phyloP scores from a whole-genome alignment of 2,113 vertebrate species.

The Mungos mungo region DNA sequence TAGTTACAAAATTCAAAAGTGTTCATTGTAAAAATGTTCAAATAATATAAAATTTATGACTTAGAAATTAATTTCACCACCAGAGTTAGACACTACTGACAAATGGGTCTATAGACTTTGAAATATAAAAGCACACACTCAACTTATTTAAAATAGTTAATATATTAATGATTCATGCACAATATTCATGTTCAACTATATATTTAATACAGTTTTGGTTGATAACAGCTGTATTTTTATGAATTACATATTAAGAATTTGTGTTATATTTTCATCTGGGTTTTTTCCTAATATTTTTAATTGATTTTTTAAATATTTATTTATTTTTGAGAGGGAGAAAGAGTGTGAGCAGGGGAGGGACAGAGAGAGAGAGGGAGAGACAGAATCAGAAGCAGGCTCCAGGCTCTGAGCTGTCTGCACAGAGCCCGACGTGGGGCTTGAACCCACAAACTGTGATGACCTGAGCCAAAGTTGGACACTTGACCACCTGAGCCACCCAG shows the following conservation, averaged over 20 bases:
- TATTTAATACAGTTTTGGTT: not conserved
- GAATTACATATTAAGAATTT: constrained; percentile 21
- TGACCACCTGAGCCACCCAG: too few relatives aligned
- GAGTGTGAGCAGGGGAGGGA: too few relatives aligned
- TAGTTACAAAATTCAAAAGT: constrained; percentile 18
- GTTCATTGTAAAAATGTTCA: not conserved
- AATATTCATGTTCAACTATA: not conserved
- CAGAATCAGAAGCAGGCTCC: too few relatives aligned
- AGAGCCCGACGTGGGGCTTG: too few relatives aligned
- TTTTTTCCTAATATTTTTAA: too few relatives aligned
- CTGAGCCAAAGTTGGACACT: too few relatives aligned
- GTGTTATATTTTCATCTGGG: not conserved
- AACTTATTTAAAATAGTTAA: constrained; percentile 10
- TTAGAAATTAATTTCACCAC: constrained; percentile 21
- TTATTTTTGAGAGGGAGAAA: too few relatives aligned
- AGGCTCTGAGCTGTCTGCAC: too few relatives aligned
- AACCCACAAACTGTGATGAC: too few relatives aligned
- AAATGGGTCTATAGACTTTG: not conserved
- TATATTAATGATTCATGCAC: not conserved
- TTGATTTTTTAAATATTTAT: too few relatives aligned
- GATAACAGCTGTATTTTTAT: not conserved
- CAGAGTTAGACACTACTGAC: not conserved
- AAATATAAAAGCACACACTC: not conserved
- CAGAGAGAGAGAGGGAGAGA: too few relatives aligned
- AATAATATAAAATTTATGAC: not conserved